Evolutionary conservation across 2,888 invertebrate genomes (phyloP), one percentile per base, ranked within the genome.

Genomic region (Drosophila neutralis): DNA sequence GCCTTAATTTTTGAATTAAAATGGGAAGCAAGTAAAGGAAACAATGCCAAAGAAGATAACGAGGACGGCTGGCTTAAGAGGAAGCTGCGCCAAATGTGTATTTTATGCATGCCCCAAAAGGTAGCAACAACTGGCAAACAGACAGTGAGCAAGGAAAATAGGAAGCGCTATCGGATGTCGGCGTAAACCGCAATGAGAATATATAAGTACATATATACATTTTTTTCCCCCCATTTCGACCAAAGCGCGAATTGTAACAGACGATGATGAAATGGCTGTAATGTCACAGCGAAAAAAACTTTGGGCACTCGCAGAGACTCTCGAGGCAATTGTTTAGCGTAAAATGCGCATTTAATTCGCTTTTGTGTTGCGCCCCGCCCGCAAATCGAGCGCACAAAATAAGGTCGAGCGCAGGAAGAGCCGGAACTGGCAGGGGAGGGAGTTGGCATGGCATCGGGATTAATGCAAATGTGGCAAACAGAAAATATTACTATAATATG

Each of bases 401-500:
- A 72, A 71, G 60, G 49, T 69, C 58, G 48, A 60, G 40, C 42
- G 33, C 38, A 54, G 49, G 5, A 45, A 48, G 53, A 57, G 54
- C 49, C 54, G 68, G 48, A 66, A 69, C 24, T 60, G 42, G 57
- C 54, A 38, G 60, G 33, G 70, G 2, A 8, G 4, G 27, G 38
- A 56, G 36, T 40, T 64, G 69, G 54, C 29, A 40, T 65, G 72
- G 64, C 59, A 75, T 71, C 79, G 89, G 75, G 78, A 89, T 80
- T 80, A 86, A 86, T 89, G 89, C 80, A 89, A 87, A 85, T 82
- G 75, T 74, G 78, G 70, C 74, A 70, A 76, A 83, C 70, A 72
- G 78, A 82, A 87, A 89, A 80, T 88, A 90, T 83, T 90, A 88
- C 88, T 80, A 78, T 87, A 80, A 82, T 90, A 83, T 87, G 87